phyloP scores from a whole-genome alignment of 1,140 invertebrate genomes.

The Drosophila arawakana region DNA sequence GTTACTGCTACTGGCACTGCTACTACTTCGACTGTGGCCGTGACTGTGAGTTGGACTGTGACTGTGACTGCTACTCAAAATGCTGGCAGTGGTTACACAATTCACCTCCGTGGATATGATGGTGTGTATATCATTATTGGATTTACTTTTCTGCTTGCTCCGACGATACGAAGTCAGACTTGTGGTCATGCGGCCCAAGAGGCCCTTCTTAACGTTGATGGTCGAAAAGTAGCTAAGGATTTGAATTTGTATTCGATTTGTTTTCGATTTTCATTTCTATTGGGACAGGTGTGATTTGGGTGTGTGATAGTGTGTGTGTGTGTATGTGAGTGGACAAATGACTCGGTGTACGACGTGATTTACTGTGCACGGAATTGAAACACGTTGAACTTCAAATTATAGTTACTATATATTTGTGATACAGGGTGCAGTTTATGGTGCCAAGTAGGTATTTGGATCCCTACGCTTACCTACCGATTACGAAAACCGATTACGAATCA shows the following conservation, averaged over 20 bases:
- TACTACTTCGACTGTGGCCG: slow-evolving; percentile 5
- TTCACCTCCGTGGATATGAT: slow-evolving; percentile 72
- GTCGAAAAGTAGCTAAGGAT: slow-evolving; percentile 78
- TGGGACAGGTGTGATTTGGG: slow-evolving; percentile 23
- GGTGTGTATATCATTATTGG: slow-evolving; percentile 81
- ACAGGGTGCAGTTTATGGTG: slow-evolving; percentile 30
- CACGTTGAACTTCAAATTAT: not conserved
- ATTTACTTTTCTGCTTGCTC: slow-evolving; percentile 81
- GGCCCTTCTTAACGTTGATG: slow-evolving; percentile 80
- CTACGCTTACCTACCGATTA: slow-evolving; percentile 25
- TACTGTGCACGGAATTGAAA: slow-evolving; percentile 28
- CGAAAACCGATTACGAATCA: not conserved
- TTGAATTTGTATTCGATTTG: not conserved
- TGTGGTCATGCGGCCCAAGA: slow-evolving; percentile 82
- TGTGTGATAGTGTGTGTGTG: slow-evolving; percentile 23
- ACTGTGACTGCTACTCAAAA: slow-evolving; percentile 42
- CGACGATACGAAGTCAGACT: slow-evolving; percentile 82
- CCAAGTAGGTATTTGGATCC: too few species aligned
- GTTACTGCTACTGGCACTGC: slow-evolving; percentile 19
- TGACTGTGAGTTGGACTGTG: slow-evolving; percentile 8
- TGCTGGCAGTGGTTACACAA: slow-evolving; percentile 47
- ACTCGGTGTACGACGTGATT: slow-evolving; percentile 16
- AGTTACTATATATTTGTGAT: not conserved
- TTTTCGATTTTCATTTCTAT: not conserved
- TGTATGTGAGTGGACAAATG: slow-evolving; percentile 9